phyloP scores from a whole-genome alignment of 2,888 invertebrate species.

The Drosophila flavopinicola region DNA sequence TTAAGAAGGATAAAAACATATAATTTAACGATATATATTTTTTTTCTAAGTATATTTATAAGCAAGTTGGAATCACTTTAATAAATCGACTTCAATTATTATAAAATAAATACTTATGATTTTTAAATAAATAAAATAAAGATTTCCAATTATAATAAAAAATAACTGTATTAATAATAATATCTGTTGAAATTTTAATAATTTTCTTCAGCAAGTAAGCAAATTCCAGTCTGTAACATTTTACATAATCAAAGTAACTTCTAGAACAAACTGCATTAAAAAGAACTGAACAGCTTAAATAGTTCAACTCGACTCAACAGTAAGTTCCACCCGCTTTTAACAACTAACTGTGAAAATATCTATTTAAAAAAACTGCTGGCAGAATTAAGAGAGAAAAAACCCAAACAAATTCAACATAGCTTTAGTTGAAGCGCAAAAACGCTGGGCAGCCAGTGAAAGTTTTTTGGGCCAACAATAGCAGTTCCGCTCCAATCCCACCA shows the following conservation, averaged over 20 bases:
- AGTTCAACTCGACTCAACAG: conserved; percentile 18
- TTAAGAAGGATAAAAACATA: too few species aligned
- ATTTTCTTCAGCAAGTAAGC: background rate
- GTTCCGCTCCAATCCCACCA: background rate
- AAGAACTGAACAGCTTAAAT: conserved; percentile 19
- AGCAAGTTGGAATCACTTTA: too few species aligned
- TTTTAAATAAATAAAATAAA: too few species aligned
- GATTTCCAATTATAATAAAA: too few species aligned
- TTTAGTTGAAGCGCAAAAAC: conserved; percentile 41
- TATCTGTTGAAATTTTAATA: too few species aligned
- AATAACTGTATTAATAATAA: too few species aligned
- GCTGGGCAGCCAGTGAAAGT: conserved; percentile 56
- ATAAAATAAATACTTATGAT: too few species aligned
- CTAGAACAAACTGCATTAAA: background rate
- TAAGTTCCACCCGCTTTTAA: conserved; percentile 6
- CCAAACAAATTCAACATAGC: conserved; percentile 24
- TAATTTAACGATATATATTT: too few species aligned
- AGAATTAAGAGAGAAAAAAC: conserved; percentile 5
- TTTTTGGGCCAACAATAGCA: conserved; percentile 36
- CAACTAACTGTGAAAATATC: conserved; percentile 25
- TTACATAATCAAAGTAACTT: conserved; percentile 2
- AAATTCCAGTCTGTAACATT: background rate
- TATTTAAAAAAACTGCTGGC: conserved; percentile 15
- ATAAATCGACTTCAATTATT: too few species aligned
- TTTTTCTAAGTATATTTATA: too few species aligned